Base-by-base conservation (phyloP, 2,113 vertebrate species). In the Nyctibius bracteatus region DNA sequence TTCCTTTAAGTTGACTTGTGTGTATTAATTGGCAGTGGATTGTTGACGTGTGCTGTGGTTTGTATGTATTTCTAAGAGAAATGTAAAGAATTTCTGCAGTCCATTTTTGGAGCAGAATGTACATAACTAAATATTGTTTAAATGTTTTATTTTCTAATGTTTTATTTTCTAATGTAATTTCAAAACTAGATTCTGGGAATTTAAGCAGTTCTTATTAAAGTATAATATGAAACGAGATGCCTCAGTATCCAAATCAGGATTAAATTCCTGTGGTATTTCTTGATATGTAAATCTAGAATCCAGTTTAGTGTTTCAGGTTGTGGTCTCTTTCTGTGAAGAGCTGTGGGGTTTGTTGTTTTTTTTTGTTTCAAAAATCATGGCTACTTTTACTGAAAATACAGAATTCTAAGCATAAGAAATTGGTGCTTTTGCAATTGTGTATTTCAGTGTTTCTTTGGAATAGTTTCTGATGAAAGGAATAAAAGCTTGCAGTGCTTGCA, bases 61-160 rank as follows among this genome's bases (percentile, higher is more conserved):
- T 91, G 44, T 94, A 47, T 94, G 74, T 92, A 72, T 91, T 94
- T 96, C 77, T 94, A 84, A 82, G 71, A 95, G 90, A 88, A 94
- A 94, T 91, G 77, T 95, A 65, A 78, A 93, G 54, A 81, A 87
- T 72, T 93, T 67, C 61, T 72, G 68, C 54, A 72, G 61, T 91
- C 86, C 47, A 0, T 65, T 94, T 95, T 75, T 89, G 92, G 77
- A 92, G 68, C 57, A 71, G 93, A 88, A 81, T 92, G 88, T 97
- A 94, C 44, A 68, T 81, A 92, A 75, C 17, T 86, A 71, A 66
- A 47, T 87, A 72, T 52, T 93, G 67, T 84, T 58, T 44, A 65
- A 92, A 49, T 92, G 80, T 58, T 74, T 86, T 78, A 86, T 85
- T 94, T 93, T 94, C 30, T 93, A 59, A 86, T 88, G 75, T 68